A percentile compares a stretch with the other conserved stretches of the same genome.
phyloP scores from a whole-genome alignment of 2,888 invertebrate genomes.

The Ennomos quercinarius region DNA sequence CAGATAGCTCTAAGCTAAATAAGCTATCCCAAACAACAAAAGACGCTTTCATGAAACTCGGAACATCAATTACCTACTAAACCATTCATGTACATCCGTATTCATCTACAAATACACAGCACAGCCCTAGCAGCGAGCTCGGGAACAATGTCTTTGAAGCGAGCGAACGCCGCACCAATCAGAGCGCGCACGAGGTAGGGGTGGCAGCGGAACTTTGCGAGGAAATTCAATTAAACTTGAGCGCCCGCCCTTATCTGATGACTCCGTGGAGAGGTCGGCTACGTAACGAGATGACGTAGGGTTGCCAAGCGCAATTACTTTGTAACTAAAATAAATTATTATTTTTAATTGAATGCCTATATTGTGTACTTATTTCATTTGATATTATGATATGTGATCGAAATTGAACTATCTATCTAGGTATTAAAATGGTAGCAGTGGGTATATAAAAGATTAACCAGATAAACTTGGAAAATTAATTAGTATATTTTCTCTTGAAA shows the following conservation, averaged over 20 bases:
- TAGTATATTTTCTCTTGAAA: too few species aligned
- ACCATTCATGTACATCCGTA: slow-evolving; percentile 49
- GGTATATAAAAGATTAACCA: too few species aligned
- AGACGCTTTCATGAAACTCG: slow-evolving; percentile 30
- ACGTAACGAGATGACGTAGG: slow-evolving; percentile 75
- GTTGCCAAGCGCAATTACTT: slow-evolving; percentile 44
- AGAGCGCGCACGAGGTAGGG: slow-evolving; percentile 62
- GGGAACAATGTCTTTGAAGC: slow-evolving; percentile 77
- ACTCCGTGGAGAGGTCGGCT: slow-evolving; percentile 71
- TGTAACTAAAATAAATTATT: not conserved
- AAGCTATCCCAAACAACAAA: slow-evolving; percentile 21
- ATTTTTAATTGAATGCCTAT: too few species aligned
- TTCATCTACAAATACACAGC: slow-evolving; percentile 28
- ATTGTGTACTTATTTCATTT: too few species aligned
- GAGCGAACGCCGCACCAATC: slow-evolving; percentile 71
- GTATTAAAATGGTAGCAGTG: too few species aligned
- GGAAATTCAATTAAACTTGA: slow-evolving; percentile 84
- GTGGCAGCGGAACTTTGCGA: slow-evolving; percentile 80
- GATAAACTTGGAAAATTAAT: too few species aligned
- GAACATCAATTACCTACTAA: slow-evolving; percentile 38
- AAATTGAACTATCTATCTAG: too few species aligned
- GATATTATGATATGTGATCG: too few species aligned
- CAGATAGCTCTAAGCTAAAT: too few species aligned
- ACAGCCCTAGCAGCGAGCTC: slow-evolving; percentile 51
- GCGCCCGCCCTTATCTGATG: slow-evolving; percentile 82